Base-by-base conservation (phyloP, 1,140 invertebrate species). In the Aradophagus sp. region DNA sequence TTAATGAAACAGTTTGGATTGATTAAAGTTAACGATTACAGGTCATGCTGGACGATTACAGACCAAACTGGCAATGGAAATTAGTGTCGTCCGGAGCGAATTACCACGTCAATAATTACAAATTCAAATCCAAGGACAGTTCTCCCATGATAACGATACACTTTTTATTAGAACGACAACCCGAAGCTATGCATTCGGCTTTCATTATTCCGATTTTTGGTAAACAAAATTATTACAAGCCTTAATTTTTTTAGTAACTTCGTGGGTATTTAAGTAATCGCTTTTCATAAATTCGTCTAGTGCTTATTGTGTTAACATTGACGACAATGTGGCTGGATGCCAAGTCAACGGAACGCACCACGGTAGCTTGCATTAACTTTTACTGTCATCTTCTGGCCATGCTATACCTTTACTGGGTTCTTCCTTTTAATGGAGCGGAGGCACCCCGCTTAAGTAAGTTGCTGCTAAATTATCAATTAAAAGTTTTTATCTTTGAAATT, bases 321-420 rank as follows among this genome's bases (percentile, higher is more conserved):
- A 80, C 78, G 6, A 80, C 84, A 2, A 45, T 88, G 15, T 86
- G 82, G 74, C 55, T 88, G 44, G 80, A 86, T 32, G 76, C 81
- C 1, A 56, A 75, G 7, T 81, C 83, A 5, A 47, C 59, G 1
- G 86, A 88, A 59, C 70, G 87, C 52, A 67, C 87, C 1, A 69
- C 75, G 1, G 15, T 88, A 0, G 83, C 82, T 16, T 77, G 76
- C 31, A 56, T 86, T 1, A 87, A 84, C 68, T 76, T 88, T n/a
- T 76, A 88, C 19, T 80, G 80, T n/a, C 87, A 89, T 52, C 31
- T 82, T 4, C 48, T 87, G 5, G 84, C 84, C 11, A 74, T 87
- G 2, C 80, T 82, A 27, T 76, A 86, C 45, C 14, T 88, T 8
- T 76, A 78, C 1, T 86, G 79, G 78, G 65, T 74, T 14, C 27